A percentile compares a stretch with the other conserved stretches of the same genome.
Evolutionary conservation across 1,140 invertebrate genomes (phyloP).

Genomic region (Drosophila takahashii): DNA sequence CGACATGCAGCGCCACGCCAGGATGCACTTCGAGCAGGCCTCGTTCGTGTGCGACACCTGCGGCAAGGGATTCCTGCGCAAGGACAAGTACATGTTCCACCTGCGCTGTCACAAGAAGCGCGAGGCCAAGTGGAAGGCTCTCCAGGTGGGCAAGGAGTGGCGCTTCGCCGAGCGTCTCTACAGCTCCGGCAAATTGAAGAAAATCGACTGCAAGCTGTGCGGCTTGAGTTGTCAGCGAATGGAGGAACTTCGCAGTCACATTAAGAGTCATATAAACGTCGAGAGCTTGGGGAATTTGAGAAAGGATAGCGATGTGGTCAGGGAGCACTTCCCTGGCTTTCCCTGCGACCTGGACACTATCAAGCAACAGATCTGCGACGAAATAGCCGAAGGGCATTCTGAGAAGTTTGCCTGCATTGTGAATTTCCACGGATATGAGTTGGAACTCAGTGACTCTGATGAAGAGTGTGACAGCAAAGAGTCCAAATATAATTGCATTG

Average conservation of each 20-base stretch:
- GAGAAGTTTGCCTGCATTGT: conserved; percentile 60
- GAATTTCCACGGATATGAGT: conserved; percentile 73
- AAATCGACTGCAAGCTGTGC: conserved; percentile 69
- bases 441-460: conserved; percentile 71
- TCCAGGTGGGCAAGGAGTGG: conserved; percentile 45
- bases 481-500: conserved; percentile 49
- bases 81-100: conserved; percentile 69
- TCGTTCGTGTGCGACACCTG: conserved; percentile 52
- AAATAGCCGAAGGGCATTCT: conserved; percentile 41
- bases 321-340: conserved; percentile 41
- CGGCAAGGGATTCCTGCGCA: conserved; percentile 65
- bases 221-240: conserved; percentile 36
- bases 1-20: conserved; percentile 69
- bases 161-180: conserved; percentile 67
- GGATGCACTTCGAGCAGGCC: conserved; percentile 52
- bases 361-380: conserved; percentile 41
- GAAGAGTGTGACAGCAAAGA: conserved; percentile 29
- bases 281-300: conserved; percentile 44
- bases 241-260: conserved; percentile 51
- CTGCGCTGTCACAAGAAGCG: conserved; percentile 51
- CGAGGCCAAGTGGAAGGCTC: conserved; percentile 27
- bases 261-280: conserved; percentile 26
- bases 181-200: conserved; percentile 36
- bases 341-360: conserved; percentile 27
- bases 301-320: conserved; percentile 53